Percentiles rank a stretch among this genome's conserved stretches.
Conservation (phyloP, 2,113 vertebrate genomes). For the Tonatia bakeri region DNA sequence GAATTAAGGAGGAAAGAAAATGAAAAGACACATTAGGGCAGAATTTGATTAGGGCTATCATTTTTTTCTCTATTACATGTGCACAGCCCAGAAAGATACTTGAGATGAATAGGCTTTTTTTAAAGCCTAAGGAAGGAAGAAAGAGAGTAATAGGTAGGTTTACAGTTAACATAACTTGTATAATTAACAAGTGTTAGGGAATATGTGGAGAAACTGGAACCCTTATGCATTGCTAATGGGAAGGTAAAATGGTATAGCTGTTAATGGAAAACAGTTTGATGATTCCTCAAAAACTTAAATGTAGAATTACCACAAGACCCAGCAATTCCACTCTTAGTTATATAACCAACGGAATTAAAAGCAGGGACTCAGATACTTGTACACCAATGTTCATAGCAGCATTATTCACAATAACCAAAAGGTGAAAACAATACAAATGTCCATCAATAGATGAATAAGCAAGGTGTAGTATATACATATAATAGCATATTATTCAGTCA, state of each 20-base stretch:
- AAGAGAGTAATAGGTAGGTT: neutral
- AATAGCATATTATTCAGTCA: neutral
- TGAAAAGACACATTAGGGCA: neutral
- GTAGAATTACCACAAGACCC: neutral
- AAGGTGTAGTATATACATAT: neutral
- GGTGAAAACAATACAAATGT: neutral
- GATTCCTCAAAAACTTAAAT: constrained; percentile 6
- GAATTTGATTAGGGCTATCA: neutral
- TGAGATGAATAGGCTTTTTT: neutral
- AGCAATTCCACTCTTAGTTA: neutral
- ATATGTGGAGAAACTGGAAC: neutral
- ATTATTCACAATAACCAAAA: neutral
- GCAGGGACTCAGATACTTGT: neutral
- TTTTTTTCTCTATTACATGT: neutral
- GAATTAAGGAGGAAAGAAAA: neutral
- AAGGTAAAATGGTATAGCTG: neutral
- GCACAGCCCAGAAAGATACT: neutral
- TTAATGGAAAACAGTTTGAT: neutral
- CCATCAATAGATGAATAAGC: neutral
- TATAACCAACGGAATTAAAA: neutral
- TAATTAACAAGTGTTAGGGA: neutral
- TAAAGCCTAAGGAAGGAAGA: neutral
- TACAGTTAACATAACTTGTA: neutral
- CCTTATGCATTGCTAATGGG: neutral
- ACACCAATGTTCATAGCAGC: neutral